Percentiles rank a stretch among this genome's conserved stretches.
Conservation (phyloP, 2,797 vertebrate genomes). For the Staurois parvus region DNA sequence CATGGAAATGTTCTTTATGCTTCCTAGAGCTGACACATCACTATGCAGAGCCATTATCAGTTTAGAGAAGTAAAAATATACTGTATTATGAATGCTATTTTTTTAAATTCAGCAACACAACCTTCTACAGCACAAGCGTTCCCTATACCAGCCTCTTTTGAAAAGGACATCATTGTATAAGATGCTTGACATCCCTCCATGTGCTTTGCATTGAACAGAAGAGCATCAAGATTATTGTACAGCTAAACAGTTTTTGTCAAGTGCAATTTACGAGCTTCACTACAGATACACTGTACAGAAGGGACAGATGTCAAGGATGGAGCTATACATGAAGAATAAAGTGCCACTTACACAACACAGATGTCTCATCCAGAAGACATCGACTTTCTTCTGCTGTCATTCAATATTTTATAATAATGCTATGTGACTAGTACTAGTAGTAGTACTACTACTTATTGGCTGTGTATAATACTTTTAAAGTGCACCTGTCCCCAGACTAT, state of each 20-base stretch:
- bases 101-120: no score
- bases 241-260: constrained; percentile 2
- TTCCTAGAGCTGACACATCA: no score
- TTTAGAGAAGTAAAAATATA: no score
- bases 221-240: background rate
- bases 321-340: constrained; percentile 4
- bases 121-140: background rate
- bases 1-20: no score
- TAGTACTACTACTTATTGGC: no score
- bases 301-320: background rate
- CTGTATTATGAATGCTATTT: no score
- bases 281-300: background rate
- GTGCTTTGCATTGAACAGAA: background rate
- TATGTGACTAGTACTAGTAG: no score
- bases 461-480: no score
- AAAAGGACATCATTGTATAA: background rate
- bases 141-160: background rate
- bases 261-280: background rate
- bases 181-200: background rate
- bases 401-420: no score
- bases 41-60: no score
- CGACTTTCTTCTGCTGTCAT: background rate
- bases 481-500: no score
- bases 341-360: background rate
- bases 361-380: background rate